Conservation (phyloP, 2,888 invertebrate genomes). For the Camponotus fellah region DNA sequence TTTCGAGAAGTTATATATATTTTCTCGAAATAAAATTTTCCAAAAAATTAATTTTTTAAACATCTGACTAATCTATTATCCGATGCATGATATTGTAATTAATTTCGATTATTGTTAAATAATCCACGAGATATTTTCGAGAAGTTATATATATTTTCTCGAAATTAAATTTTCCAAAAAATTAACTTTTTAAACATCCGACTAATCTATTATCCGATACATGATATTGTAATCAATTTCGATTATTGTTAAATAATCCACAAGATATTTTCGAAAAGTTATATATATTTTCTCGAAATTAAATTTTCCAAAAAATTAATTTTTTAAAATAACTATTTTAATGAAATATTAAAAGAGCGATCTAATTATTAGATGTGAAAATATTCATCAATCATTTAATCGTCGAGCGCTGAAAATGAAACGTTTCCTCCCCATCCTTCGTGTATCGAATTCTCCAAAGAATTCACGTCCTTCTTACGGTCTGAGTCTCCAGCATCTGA, state of each 20-base stretch:
- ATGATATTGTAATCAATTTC: neutral
- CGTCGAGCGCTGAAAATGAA: conserved; percentile 18
- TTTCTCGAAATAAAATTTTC: too few species aligned
- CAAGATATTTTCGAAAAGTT: neutral
- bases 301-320: neutral
- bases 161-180: too few species aligned
- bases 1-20: neutral
- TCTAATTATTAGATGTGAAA: conserved; percentile 1
- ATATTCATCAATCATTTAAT: conserved; percentile 22
- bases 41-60: neutral
- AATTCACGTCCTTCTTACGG: conserved; percentile 8
- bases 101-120: conserved; percentile 21
- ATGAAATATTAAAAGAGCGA: neutral
- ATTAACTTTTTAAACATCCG: neutral
- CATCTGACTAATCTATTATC: conserved; percentile 40
- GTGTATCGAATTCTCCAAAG: conserved; percentile 2
- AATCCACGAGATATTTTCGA: neutral
- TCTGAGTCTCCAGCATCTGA: neutral
- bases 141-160: neutral
- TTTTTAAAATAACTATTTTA: neutral
- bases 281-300: neutral
- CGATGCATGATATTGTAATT: neutral
- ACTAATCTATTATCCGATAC: conserved; percentile 22
- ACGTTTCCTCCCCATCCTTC: neutral
- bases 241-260: conserved; percentile 11